Evolutionary conservation across 2,113 vertebrate genomes (phyloP).

Genomic region (Eclectus roratus): DNA sequence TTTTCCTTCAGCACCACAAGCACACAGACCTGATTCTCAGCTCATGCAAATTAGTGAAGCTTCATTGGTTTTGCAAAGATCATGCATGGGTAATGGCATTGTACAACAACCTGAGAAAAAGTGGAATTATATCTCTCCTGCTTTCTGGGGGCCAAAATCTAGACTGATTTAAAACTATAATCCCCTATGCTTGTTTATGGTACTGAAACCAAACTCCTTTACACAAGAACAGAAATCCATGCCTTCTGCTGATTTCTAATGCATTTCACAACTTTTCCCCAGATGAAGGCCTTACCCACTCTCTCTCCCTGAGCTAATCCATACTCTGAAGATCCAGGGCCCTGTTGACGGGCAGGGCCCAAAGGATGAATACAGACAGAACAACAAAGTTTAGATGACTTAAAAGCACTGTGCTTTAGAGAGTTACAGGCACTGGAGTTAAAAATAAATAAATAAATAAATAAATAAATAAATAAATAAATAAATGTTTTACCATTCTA

Average conservation of each 20-base stretch:
- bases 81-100: background rate
- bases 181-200: background rate
- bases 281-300: background rate
- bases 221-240: background rate
- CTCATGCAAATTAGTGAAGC: background rate
- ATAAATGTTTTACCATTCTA: background rate
- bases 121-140: background rate
- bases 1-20: background rate
- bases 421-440: background rate
- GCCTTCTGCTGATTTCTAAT: background rate
- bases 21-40: background rate
- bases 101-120: background rate
- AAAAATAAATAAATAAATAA: background rate
- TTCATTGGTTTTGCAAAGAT: background rate
- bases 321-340: background rate
- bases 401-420: background rate
- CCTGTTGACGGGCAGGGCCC: background rate
- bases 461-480: background rate
- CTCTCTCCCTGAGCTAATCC: background rate
- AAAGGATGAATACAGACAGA: background rate
- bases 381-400: background rate
- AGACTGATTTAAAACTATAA: background rate
- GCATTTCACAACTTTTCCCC: background rate
- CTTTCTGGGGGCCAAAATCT: background rate
- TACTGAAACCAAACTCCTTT: background rate